Evolutionary conservation across 2,888 invertebrate species (phyloP).

Genomic region (Bugulina stolonifera): DNA sequence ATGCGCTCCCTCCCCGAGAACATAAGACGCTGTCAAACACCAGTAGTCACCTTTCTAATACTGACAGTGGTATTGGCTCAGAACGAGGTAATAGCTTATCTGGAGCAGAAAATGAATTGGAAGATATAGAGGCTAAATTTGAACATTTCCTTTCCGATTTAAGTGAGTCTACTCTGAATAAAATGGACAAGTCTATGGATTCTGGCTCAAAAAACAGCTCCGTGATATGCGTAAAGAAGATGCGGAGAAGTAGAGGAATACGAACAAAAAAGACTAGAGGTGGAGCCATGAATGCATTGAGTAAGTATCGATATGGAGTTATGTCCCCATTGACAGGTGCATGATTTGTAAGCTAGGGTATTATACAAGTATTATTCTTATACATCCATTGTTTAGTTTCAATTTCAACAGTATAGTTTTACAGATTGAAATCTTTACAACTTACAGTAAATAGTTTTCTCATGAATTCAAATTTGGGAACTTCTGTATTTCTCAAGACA

Average conservation of each 20-base stretch:
- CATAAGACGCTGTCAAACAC: neutral
- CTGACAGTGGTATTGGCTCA: neutral
- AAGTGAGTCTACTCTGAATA: neutral
- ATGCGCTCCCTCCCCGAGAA: neutral
- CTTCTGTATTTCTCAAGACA: too few species aligned
- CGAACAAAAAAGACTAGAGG: neutral
- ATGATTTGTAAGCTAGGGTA: too few species aligned
- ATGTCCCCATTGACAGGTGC: too few species aligned
- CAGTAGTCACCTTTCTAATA: neutral
- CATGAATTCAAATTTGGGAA: too few species aligned
- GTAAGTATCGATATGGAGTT: neutral
- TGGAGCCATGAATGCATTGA: constrained; percentile 9
- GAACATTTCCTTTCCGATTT: neutral
- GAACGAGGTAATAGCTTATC: neutral
- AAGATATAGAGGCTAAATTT: neutral
- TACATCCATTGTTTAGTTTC: too few species aligned
- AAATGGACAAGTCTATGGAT: neutral
- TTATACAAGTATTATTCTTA: too few species aligned
- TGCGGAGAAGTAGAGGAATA: neutral
- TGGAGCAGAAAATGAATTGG: neutral
- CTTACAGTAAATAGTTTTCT: too few species aligned
- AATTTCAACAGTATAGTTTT: too few species aligned
- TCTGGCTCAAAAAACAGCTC: neutral
- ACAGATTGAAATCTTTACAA: too few species aligned
- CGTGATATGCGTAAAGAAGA: neutral